Percentiles rank a stretch among this genome's conserved stretches.
Conservation (phyloP, 2,797 vertebrate genomes). For the Syngnathus rostellatus region DNA sequence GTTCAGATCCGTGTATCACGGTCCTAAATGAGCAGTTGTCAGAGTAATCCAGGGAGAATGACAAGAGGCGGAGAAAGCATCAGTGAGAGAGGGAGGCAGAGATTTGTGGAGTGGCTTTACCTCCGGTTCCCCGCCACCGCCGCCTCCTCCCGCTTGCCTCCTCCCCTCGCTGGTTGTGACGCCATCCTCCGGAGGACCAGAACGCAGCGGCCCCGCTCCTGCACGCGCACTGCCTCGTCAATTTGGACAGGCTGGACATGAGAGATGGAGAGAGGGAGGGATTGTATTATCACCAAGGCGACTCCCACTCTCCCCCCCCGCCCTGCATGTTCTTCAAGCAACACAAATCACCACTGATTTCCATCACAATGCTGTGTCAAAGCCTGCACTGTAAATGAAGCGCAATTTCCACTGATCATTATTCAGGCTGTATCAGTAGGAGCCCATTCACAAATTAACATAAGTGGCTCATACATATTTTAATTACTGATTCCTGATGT, state of each 20-base stretch:
- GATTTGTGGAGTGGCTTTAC: constrained; percentile 60
- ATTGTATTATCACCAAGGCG: constrained; percentile 60
- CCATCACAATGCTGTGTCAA: constrained; percentile 62
- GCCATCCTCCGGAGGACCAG: constrained; percentile 84
- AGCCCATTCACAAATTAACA: constrained; percentile 56
- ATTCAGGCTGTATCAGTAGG: constrained; percentile 52
- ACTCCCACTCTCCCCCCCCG: not conserved
- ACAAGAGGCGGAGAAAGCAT: constrained; percentile 27
- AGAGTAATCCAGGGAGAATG: constrained; percentile 43
- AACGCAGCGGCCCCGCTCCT: constrained; percentile 77
- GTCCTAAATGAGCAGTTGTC: constrained; percentile 45
- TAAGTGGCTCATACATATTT: constrained; percentile 53
- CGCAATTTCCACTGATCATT: constrained; percentile 55
- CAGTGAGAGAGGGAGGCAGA: constrained; percentile 32
- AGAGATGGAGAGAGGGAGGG: constrained; percentile 14
- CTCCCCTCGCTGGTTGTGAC: constrained; percentile 69
- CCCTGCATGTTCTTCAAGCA: constrained; percentile 41
- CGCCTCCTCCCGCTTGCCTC: constrained; percentile 76
- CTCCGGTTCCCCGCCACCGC: constrained; percentile 78
- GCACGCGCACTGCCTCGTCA: constrained; percentile 77
- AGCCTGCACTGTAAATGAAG: constrained; percentile 54
- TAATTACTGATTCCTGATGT: constrained; percentile 51
- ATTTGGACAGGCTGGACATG: constrained; percentile 53
- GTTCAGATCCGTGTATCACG: constrained; percentile 40
- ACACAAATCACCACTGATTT: constrained; percentile 61